Percentiles rank a stretch among this genome's conserved stretches.
Evolutionary conservation across 2,113 vertebrate species (phyloP).

Genomic region (Psammodynastes pulverulentus): DNA sequence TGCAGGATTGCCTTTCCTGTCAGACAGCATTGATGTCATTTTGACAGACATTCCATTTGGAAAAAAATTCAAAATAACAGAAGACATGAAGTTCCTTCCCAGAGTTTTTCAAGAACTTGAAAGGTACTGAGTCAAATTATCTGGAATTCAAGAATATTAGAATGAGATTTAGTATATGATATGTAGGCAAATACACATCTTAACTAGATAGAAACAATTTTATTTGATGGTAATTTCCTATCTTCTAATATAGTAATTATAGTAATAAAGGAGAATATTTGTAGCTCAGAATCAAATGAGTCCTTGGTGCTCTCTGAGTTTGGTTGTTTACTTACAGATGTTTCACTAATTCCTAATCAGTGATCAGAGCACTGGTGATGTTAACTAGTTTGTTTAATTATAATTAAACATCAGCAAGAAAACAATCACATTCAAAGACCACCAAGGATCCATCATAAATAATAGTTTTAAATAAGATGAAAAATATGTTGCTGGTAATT

Average conservation of each 20-base stretch:
- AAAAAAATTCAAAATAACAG: slow-evolving; percentile 82
- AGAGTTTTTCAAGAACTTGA: slow-evolving; percentile 83
- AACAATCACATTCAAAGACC: not conserved
- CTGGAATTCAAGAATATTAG: not conserved
- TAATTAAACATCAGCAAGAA: not conserved
- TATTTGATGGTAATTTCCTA: not conserved
- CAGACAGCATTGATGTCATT: slow-evolving; percentile 76
- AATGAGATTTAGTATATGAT: not conserved
- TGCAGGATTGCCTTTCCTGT: slow-evolving; percentile 77
- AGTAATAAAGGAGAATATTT: not conserved
- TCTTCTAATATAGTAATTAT: not conserved
- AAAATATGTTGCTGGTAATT: not conserved
- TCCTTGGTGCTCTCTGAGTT: not conserved
- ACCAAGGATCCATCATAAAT: not conserved
- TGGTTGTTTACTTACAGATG: not conserved
- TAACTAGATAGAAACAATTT: not conserved
- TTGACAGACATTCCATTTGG: slow-evolving; percentile 92
- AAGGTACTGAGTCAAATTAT: slow-evolving; percentile 69
- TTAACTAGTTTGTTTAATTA: not conserved
- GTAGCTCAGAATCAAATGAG: not conserved
- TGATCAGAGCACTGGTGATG: not conserved
- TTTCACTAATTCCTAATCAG: not conserved
- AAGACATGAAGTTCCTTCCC: slow-evolving; percentile 70
- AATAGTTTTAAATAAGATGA: not conserved
- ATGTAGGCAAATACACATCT: not conserved